Conservation (phyloP, 2,888 invertebrate genomes). For the Orchestes rusci region DNA sequence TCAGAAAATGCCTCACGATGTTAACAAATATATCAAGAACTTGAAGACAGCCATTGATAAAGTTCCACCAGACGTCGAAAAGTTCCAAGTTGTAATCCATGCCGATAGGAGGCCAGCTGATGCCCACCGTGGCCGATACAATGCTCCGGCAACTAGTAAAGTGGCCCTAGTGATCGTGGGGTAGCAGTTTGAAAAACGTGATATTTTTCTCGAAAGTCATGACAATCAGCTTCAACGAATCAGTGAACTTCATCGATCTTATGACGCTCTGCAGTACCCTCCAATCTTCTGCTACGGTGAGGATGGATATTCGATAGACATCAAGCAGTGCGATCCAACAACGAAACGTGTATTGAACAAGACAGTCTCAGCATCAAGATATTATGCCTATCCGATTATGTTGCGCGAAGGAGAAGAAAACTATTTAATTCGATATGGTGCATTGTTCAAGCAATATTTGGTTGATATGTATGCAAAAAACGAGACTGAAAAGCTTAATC, state of each 20-base stretch:
- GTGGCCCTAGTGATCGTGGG: neutral
- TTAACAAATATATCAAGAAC: neutral
- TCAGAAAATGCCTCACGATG: neutral
- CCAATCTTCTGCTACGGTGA: slow-evolving; percentile 29
- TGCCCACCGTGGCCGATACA: neutral
- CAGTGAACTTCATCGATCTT: slow-evolving; percentile 33
- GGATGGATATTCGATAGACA: neutral
- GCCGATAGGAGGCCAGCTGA: neutral
- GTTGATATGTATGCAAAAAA: neutral
- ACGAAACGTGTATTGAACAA: neutral
- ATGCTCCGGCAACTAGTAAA: neutral
- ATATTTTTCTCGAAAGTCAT: neutral
- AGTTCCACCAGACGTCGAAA: neutral
- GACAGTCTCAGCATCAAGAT: neutral
- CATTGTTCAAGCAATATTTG: neutral
- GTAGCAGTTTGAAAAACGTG: neutral
- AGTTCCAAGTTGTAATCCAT: neutral
- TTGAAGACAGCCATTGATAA: neutral
- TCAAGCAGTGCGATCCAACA: neutral
- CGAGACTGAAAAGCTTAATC: neutral
- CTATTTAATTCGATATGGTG: neutral
- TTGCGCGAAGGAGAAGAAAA: neutral
- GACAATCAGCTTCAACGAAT: slow-evolving; percentile 16
- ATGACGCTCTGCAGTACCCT: slow-evolving; percentile 39
- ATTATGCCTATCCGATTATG: neutral